A percentile compares a stretch with the other conserved stretches of the same genome.
Conservation (phyloP, 1,140 invertebrate genomes). For the Drosophila pandora region DNA sequence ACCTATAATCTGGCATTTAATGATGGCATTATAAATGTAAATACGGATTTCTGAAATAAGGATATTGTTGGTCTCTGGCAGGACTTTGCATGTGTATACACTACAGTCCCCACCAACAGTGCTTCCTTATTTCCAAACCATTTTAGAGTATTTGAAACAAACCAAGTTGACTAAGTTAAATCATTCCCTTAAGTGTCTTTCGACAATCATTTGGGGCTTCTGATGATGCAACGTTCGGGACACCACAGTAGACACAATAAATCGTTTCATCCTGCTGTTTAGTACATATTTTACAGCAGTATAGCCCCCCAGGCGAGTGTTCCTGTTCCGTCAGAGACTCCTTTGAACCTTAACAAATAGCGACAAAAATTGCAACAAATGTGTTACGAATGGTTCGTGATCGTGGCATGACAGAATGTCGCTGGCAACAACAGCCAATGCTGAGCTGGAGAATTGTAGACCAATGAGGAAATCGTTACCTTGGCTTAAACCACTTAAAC, state of each 20-base stretch:
- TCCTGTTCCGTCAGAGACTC: conserved; percentile 55
- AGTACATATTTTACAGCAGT: conserved; percentile 70
- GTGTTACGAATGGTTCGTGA: conserved; percentile 80
- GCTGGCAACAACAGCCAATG: conserved; percentile 56
- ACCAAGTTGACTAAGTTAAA: not conserved
- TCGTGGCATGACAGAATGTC: conserved; percentile 79
- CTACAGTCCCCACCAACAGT: too few relatives aligned
- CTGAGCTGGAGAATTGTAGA: conserved; percentile 53
- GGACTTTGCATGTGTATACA: too few relatives aligned
- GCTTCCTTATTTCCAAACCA: too few relatives aligned
- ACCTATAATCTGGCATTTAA: not conserved
- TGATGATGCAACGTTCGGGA: conserved; percentile 16
- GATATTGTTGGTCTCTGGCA: too few relatives aligned
- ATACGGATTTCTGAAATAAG: too few relatives aligned
- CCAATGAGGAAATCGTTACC: conserved; percentile 78
- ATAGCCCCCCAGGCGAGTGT: conserved; percentile 27
- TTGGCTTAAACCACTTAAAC: conserved; percentile 75
- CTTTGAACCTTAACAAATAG: conserved; percentile 77
- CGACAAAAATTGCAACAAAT: conserved; percentile 82
- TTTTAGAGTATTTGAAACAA: too few relatives aligned
- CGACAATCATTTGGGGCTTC: not conserved
- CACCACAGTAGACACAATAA: conserved; percentile 1
- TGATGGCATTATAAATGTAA: not conserved
- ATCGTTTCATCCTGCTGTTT: conserved; percentile 38
- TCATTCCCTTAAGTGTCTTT: not conserved